Conservation (phyloP, 2,797 vertebrate genomes). For the Tenualosa ilisha region DNA sequence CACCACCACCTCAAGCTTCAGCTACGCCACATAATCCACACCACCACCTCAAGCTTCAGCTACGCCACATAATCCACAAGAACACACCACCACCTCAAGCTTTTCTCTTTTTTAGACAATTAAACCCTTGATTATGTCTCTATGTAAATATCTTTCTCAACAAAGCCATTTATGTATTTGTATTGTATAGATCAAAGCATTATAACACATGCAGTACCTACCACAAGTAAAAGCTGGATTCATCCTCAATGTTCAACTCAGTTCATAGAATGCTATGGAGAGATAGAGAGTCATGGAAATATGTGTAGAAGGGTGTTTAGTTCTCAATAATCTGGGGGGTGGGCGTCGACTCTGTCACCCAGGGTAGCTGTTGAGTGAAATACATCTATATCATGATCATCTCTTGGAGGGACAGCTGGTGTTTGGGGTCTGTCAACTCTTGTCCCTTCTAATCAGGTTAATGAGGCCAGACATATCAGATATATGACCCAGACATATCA, state of each 20-base stretch:
- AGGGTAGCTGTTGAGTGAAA: no score
- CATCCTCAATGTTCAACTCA: constrained; percentile 37
- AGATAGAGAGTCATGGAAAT: no score
- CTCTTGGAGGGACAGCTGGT: not conserved
- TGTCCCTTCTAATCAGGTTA: not conserved
- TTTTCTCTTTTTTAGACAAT: constrained; percentile 32
- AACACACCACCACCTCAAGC: constrained; percentile 45
- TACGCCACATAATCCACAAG: no score
- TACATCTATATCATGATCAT: not conserved
- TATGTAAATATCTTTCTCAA: constrained; percentile 38
- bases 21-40: no score
- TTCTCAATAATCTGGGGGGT: no score
- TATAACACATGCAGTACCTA: not conserved
- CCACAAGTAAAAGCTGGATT: constrained; percentile 30
- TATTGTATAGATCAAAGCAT: not conserved
- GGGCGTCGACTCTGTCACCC: no score
- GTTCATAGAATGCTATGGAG: constrained; percentile 37
- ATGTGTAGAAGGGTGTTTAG: no score
- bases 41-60: no score
- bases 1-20: no score
- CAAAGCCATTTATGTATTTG: constrained; percentile 31
- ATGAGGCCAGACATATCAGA: not conserved
- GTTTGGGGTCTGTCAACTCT: not conserved
- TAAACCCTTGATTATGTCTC: not conserved
- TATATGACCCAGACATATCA: constrained; percentile 24